These are phyloP conservation scores for Euura saliciscinereae DNA, from an alignment of 1,140 invertebrate genomes.

Conservation along the genomic window DNA sequence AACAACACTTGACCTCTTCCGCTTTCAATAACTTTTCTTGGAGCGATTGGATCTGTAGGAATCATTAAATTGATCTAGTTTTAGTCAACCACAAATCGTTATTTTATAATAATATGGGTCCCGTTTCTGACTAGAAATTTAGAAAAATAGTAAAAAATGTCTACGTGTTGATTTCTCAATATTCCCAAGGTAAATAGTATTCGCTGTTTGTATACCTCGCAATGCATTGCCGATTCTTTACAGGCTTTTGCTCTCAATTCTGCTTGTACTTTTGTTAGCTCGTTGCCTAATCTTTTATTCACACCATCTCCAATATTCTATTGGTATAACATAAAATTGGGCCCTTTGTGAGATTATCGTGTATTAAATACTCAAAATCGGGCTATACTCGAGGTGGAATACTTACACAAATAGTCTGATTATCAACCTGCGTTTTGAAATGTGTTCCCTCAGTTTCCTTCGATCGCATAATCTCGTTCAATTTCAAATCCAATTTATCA, in stretches of 20 bases:
- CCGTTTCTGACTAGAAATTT: no score
- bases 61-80: no score
- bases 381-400: no score
- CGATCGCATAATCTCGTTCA: not conserved
- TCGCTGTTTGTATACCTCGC: not conserved
- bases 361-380: not conserved
- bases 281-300: not conserved
- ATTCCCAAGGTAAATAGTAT: not conserved
- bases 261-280: not conserved
- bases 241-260: not conserved
- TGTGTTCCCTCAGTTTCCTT: not conserved
- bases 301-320: conserved; percentile 1
- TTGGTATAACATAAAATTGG: not conserved
- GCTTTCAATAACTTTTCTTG: conserved; percentile 17
- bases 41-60: not conserved
- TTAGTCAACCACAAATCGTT: no score
- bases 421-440: not conserved
- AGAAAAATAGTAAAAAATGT: no score
- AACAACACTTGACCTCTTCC: conserved; percentile 36
- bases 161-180: no score
- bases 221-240: not conserved
- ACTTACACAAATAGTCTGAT: not conserved
- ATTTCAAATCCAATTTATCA: not conserved
- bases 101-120: no score
- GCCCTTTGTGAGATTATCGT: no score